Evolutionary conservation across 2,888 invertebrate genomes (phyloP), one percentile per base, ranked within the genome.

Genomic region (Amphipyra tragopoginis): DNA sequence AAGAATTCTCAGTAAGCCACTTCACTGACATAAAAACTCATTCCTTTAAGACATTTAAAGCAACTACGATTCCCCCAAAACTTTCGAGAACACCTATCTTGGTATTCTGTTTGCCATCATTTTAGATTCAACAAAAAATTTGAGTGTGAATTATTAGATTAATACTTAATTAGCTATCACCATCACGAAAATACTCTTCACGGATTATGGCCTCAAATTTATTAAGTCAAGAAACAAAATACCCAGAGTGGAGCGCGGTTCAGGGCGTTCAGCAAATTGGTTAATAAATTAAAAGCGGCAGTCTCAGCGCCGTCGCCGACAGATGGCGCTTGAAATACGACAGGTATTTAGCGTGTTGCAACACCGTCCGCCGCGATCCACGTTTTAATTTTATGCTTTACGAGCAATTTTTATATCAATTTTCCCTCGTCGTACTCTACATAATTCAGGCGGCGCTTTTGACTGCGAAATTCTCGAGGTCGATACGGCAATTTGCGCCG

Each of bases 331-430:
- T 94, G 93, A 94, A 92, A 91, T 93, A 93, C 93, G 92, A 93
- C 93, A 93, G 93, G 93, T 93, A 93, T 93, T 93, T 93, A 93
- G 92, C 91, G 87, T 93, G 93, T 92, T 92, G 93, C 93, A 93
- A 92, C 91, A 93, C 88, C 90, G 91, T 89, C 88, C 86, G 86
- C 88, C 86, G 79, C 90, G 90, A 91, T 89, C 86, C 88, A 83
- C 87, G 86, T 90, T 93, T 93, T 93, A 93, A 93, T 93, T 93
- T 93, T 91, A 92, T 93, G 93, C 91, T 93, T 92, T 92, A 92
- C 89, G 90, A 88, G 91, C 93, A 92, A 93, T 92, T 93, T 93
- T 92, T 93, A 89, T 93, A 92, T 91, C 92, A 93, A 92, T 93
- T 93, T 92, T 86, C 86, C 82, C 83, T 82, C 85, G 82, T 85